These are phyloP conservation scores for Macrophya annulata DNA, from an alignment of 2,888 invertebrate species.

Conservation along the genomic window DNA sequence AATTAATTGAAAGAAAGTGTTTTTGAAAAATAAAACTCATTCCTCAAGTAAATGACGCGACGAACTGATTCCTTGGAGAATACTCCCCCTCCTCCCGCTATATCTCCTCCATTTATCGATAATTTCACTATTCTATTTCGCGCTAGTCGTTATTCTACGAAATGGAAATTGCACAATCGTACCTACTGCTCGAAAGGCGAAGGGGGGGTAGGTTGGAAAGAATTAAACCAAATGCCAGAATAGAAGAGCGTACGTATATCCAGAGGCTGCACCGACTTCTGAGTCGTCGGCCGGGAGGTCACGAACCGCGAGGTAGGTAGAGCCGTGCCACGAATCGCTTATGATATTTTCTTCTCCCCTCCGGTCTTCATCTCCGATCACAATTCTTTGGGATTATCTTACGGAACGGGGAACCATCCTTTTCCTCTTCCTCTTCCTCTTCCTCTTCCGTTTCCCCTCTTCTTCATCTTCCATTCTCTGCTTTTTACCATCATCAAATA, in stretches of 20 bases:
- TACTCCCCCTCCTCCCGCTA: not conserved
- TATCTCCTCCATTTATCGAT: not conserved
- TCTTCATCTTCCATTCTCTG: constrained; percentile 23
- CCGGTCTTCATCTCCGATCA: constrained; percentile 55
- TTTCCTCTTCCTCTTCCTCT: constrained; percentile 54
- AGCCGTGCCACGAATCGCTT: constrained; percentile 40
- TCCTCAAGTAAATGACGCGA: not conserved
- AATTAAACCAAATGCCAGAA: constrained; percentile 35
- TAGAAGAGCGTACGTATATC: not conserved
- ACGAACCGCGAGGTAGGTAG: constrained; percentile 5
- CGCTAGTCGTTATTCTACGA: not conserved
- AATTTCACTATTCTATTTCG: not conserved
- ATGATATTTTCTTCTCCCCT: constrained; percentile 49
- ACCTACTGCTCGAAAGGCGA: not conserved
- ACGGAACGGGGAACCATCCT: constrained; percentile 53
- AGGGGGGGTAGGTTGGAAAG: not conserved
- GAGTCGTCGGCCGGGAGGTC: not conserved
- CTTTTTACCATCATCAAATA: constrained; percentile 45
- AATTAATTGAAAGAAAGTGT: not conserved
- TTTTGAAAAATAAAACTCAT: not conserved
- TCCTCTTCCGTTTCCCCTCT: constrained; percentile 44
- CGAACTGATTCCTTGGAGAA: not conserved
- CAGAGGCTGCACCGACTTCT: constrained; percentile 25
- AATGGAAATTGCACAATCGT: constrained; percentile 18
- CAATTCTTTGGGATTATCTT: constrained; percentile 37